Base-by-base conservation (phyloP, 2,113 vertebrate species). In the Planiliza haematocheilus region DNA sequence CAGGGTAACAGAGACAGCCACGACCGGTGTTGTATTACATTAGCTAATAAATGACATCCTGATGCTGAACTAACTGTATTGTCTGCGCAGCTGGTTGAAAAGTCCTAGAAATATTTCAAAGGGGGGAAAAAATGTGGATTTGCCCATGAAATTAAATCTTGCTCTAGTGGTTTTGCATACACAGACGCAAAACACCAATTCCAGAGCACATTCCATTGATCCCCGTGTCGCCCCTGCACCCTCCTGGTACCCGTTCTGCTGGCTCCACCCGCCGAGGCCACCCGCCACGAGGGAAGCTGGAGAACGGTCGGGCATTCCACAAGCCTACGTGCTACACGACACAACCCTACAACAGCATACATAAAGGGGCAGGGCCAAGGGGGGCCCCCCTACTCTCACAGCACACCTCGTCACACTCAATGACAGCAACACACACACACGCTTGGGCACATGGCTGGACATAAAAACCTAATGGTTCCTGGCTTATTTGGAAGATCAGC, bases 271-370 rank as follows among this genome's bases (percentile, higher is more conserved):
- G 24, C 64, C 39, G 18, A 69, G 85, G 82, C 79, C 90, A 90
- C 86, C 86, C 74, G 83, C 77, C 59, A 72, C 10, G 50, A 84
- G 70, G 57, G 59, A 81, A 82, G 77, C 21, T 10, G 52, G 63
- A 83, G 66, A 81, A 65, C 18, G 7, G 71, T 73, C 60, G 30
- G 50, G 64, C 86, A 88, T 92, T 93, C 90, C 90, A 87, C 63
- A 86, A 61, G 86, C 84, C 83, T 87, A 86, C 69, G 90, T 90
- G 90, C 86, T 77, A 75, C 78, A 45, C 3, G 60, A 90, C 89
- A 87, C 86, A 88, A 65, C 62, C 43, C 8, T 81, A 56, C 57
- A 73, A 72, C 56, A 59, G 60, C 69, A 4, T 53, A 48, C 45
- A 50, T 41, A 9, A 8, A 68, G 64, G 69, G 50, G 63, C 63